Evolutionary conservation across 2,797 vertebrate genomes (phyloP).

Genomic region (Sebastes miniatus): DNA sequence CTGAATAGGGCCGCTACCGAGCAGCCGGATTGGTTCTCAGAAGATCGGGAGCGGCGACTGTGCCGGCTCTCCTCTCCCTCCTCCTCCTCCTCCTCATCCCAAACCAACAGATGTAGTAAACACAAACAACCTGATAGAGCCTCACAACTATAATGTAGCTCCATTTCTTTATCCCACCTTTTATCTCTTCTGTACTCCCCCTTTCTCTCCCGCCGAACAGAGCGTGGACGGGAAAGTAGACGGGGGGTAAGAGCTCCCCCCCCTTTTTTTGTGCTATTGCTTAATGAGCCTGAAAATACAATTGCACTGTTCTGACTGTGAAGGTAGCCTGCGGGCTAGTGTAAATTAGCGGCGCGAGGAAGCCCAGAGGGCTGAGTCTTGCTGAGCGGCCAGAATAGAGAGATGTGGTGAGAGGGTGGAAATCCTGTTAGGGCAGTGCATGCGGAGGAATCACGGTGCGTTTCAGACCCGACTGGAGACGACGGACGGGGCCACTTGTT

Average conservation of each 20-base stretch:
- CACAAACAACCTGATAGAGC: constrained; percentile 64
- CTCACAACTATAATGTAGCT: constrained; percentile 60
- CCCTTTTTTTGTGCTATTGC: constrained; percentile 71
- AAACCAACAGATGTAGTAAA: constrained; percentile 59
- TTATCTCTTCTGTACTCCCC: constrained; percentile 28
- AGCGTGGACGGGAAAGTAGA: constrained; percentile 66
- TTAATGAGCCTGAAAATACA: constrained; percentile 90
- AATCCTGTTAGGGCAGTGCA: constrained; percentile 73
- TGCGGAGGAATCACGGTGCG: constrained; percentile 60
- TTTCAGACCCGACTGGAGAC: constrained; percentile 42
- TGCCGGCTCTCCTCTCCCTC: constrained; percentile 45
- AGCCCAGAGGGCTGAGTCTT: constrained; percentile 80
- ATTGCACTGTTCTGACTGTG: constrained; percentile 84
- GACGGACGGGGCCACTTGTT: constrained; percentile 65
- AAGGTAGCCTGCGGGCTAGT: constrained; percentile 83
- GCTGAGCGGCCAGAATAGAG: constrained; percentile 78
- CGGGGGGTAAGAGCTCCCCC: constrained; percentile 49
- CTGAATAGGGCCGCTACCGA: constrained; percentile 69
- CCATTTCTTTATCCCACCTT: constrained; percentile 48
- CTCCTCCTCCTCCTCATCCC: constrained; percentile 7
- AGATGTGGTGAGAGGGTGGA: constrained; percentile 60
- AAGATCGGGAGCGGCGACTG: constrained; percentile 55
- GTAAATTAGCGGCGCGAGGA: constrained; percentile 85
- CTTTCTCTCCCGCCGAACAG: constrained; percentile 38
- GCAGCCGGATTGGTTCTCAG: constrained; percentile 79